Base-by-base conservation (phyloP, 2,888 invertebrate genomes). In the Apotomis betuletana region DNA sequence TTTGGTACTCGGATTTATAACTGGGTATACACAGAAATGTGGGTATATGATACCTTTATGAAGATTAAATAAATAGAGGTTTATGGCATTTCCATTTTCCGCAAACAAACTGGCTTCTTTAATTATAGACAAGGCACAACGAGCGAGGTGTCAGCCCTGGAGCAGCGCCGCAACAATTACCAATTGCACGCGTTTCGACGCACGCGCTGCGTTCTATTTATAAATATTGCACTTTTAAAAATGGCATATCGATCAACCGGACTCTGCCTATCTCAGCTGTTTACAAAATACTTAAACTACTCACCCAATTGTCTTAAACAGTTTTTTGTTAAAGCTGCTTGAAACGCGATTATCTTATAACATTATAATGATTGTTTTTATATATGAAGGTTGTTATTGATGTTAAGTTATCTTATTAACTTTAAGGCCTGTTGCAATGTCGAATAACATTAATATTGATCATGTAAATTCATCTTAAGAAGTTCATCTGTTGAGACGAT, bases 121-220 rank as follows among this genome's bases (percentile, higher is more conserved):
- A 27, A 1, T 27, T 27, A 27, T 27, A 27, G 41, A 2, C 49
- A 9, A 49, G 8, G 3, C 49, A 49, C 9, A 49, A 6, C 0
- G 6, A 1, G 10, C 49, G 49, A 49, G 5, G 49, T 10, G 64
- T 1, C 55, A 70, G 10, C 70, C 70, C 70, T 71, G 15, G 27
- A 9, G 27, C 13, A 12, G n/a, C 41, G 54, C 52, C 41, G 6
- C 27, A 49, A 65, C 84, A 84, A 85, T 83, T 85, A 86, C 81
- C 75, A 79, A 75, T 74, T 72, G 62, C 67, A 69, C 75, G 74
- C 75, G 77, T 75, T 74, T 69, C 69, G 74, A 79, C 78, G 85
- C 86, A 86, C 84, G 87, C 83, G 85, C 81, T 75, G 77, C 72
- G 74, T 83, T 87, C 88, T 88, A 87, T 87, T 85, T 85, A 84